These are phyloP conservation scores for Byasa hedistus DNA, from an alignment of 2,888 invertebrate species.

Conservation along the genomic window DNA sequence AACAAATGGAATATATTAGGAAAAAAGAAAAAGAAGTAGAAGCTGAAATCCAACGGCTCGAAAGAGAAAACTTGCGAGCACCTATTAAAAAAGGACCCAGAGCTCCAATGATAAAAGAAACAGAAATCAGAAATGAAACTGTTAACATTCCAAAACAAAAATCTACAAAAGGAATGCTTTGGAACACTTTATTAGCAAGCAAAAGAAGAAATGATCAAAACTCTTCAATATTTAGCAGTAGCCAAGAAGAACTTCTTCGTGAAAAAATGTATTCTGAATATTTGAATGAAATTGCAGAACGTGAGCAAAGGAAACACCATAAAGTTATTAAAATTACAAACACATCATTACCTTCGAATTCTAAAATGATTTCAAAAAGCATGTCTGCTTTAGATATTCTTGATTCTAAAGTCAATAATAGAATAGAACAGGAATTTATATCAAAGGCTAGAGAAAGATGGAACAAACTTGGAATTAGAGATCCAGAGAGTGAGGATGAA, in stretches of 20 bases:
- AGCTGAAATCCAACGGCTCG: conserved; percentile 82
- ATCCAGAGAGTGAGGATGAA: conserved; percentile 83
- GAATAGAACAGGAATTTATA: conserved; percentile 88
- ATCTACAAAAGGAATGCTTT: conserved; percentile 68
- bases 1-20: conserved; percentile 83
- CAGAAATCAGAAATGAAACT: conserved; percentile 46
- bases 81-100: conserved; percentile 53
- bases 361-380: conserved; percentile 57
- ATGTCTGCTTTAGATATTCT: conserved; percentile 58
- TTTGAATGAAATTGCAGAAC: conserved; percentile 87
- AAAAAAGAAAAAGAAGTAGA: conserved; percentile 85
- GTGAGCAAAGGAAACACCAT: conserved; percentile 87
- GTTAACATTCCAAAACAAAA: conserved; percentile 56
- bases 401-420: conserved; percentile 70
- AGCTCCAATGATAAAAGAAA: conserved; percentile 66
- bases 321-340: conserved; percentile 90
- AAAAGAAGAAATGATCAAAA: conserved; percentile 47
- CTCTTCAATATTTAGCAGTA: conserved; percentile 74
- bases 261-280: conserved; percentile 93
- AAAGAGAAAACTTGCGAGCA: conserved; percentile 70
- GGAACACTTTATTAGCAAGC: conserved; percentile 41
- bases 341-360: conserved; percentile 49
- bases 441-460: conserved; percentile 86
- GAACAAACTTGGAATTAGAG: conserved; percentile 84
- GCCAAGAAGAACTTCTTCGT: conserved; percentile 86